phyloP scores from a whole-genome alignment of 2,888 invertebrate species.

The Callinectes sapidus region DNA sequence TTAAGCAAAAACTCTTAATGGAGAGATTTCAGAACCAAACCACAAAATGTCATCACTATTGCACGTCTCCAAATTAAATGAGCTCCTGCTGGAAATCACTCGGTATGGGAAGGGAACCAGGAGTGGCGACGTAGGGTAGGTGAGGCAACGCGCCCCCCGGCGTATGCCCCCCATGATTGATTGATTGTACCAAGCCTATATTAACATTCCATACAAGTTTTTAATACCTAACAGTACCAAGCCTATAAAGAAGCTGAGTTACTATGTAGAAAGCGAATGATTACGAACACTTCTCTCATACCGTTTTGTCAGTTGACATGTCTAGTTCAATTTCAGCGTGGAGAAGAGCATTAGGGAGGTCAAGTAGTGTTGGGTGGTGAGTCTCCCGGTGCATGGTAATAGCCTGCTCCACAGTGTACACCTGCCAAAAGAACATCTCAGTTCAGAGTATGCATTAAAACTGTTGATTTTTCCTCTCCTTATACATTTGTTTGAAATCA shows the following conservation, averaged over 20 bases:
- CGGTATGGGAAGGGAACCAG: too few species aligned
- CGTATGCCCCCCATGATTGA: too few species aligned
- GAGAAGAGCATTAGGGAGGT: conserved; percentile 38
- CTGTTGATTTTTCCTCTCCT: not conserved
- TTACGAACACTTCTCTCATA: not conserved
- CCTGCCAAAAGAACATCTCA: conserved; percentile 39
- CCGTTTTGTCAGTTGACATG: conserved; percentile 58
- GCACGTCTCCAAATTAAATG: too few species aligned
- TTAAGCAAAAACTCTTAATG: too few species aligned
- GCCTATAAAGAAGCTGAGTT: not conserved
- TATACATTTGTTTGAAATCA: not conserved
- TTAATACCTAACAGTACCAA: not conserved
- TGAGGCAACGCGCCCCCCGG: too few species aligned
- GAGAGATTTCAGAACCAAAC: too few species aligned
- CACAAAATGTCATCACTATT: too few species aligned
- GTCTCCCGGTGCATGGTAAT: conserved; percentile 62
- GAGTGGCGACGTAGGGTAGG: too few species aligned
- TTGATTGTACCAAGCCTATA: too few species aligned
- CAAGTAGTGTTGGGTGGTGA: conserved; percentile 47
- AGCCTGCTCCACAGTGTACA: conserved; percentile 41
- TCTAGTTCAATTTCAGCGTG: conserved; percentile 46
- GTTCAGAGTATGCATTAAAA: not conserved
- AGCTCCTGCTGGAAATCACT: too few species aligned
- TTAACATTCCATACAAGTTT: not conserved
- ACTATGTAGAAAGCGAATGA: not conserved